Percentiles rank a stretch among this genome's conserved stretches.
Evolutionary conservation across 2,797 vertebrate genomes (phyloP).

Genomic region (Xiphorhynchus erythropygius): DNA sequence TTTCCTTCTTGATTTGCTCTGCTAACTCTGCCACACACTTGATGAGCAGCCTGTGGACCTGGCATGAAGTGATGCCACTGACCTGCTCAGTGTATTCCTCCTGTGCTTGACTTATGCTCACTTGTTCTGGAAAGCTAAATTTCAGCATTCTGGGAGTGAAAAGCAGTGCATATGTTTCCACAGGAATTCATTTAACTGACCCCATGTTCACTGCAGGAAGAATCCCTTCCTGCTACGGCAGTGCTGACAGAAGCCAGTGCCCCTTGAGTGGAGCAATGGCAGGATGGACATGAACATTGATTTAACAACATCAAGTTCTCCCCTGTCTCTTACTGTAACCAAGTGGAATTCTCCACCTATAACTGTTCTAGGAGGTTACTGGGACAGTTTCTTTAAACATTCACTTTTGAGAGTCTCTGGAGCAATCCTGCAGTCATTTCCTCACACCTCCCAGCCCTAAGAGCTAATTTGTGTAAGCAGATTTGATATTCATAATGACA

Average conservation of each 20-base stretch:
- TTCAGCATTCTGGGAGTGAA: not conserved
- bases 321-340: not conserved
- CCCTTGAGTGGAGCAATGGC: not conserved
- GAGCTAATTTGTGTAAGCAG: not conserved
- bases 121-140: not conserved
- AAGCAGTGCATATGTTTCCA: not conserved
- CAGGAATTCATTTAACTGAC: not conserved
- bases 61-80: not conserved
- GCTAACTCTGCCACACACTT: not conserved
- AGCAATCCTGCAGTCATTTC: not conserved
- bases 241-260: not conserved
- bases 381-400: not conserved
- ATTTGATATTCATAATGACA: not conserved
- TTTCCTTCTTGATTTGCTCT: not conserved
- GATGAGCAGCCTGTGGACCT: not conserved
- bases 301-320: not conserved
- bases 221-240: not conserved
- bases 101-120: accelerated
- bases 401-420: not conserved
- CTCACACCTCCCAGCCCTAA: not conserved
- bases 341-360: not conserved
- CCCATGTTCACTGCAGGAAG: not conserved
- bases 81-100: not conserved
- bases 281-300: accelerated
- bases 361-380: not conserved